Percentiles rank a stretch among this genome's conserved stretches.
Conservation (phyloP, 2,888 invertebrate genomes). For the Protophormia terraenovae region DNA sequence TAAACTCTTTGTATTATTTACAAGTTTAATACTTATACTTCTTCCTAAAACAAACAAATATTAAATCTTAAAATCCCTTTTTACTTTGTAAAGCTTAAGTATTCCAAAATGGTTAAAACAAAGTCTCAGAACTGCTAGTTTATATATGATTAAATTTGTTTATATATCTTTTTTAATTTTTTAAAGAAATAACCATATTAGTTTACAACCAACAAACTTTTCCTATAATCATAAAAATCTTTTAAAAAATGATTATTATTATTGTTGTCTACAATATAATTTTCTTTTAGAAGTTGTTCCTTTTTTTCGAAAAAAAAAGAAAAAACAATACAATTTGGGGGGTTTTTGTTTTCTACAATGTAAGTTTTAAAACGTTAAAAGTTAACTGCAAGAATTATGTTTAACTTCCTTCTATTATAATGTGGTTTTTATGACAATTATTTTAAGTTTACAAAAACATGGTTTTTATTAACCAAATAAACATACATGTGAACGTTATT, state of each 20-base stretch:
- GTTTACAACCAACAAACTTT: constrained; percentile 72
- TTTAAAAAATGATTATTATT: constrained; percentile 59
- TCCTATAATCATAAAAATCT: constrained; percentile 77
- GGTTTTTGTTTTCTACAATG: not conserved
- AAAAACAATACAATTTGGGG: constrained; percentile 26
- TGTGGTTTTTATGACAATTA: constrained; percentile 59
- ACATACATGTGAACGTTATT: not conserved
- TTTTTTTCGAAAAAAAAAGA: no score
- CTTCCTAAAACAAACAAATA: no score
- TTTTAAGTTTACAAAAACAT: not conserved
- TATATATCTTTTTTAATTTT: not conserved
- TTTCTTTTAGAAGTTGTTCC: constrained; percentile 63
- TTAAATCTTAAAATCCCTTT: no score
- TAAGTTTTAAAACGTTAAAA: constrained; percentile 15
- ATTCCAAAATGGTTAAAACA: no score
- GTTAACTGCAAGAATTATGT: constrained; percentile 59
- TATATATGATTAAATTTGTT: not conserved
- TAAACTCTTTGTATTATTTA: no score
- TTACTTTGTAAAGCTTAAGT: no score
- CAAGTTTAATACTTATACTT: no score
- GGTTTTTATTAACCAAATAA: not conserved
- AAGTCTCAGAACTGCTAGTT: no score
- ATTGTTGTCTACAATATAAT: constrained; percentile 57
- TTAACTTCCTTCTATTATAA: constrained; percentile 44
- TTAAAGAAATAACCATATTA: constrained; percentile 44